Conservation (phyloP, 1,140 invertebrate species). For the Zaprionus kolodkinae region DNA sequence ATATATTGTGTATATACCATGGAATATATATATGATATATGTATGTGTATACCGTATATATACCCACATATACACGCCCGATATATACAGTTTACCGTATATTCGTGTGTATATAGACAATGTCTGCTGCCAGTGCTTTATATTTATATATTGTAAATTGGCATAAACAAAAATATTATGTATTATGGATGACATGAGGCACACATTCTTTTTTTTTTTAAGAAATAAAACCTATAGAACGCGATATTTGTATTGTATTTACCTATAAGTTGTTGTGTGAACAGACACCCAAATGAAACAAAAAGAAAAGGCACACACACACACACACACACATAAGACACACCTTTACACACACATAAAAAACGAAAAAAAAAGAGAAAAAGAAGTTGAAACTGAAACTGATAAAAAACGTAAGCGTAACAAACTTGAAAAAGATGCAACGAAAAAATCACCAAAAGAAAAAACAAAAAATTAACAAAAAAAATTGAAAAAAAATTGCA, state of each 20-base stretch:
- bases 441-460: slow-evolving; percentile 30
- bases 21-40: slow-evolving; percentile 70
- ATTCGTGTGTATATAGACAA: slow-evolving; percentile 35
- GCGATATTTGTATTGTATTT: slow-evolving; percentile 82
- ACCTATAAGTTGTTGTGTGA: slow-evolving; percentile 76
- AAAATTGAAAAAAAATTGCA: slow-evolving; percentile 34
- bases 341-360: slow-evolving; percentile 51
- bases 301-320: slow-evolving; percentile 33
- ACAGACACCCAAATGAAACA: slow-evolving; percentile 45
- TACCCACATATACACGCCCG: slow-evolving; percentile 24
- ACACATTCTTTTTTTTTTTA: slow-evolving; percentile 80
- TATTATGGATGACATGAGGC: slow-evolving; percentile 82
- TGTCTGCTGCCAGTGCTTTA: slow-evolving; percentile 41
- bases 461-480: slow-evolving; percentile 35
- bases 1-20: slow-evolving; percentile 44
- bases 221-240: slow-evolving; percentile 77
- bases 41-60: slow-evolving; percentile 52
- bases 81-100: slow-evolving; percentile 19
- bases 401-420: slow-evolving; percentile 72
- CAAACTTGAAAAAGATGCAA: slow-evolving; percentile 52
- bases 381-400: slow-evolving; percentile 68
- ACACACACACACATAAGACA: slow-evolving; percentile 40
- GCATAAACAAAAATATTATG: slow-evolving; percentile 57
- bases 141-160: slow-evolving; percentile 42
- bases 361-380: slow-evolving; percentile 60